Evolutionary conservation across 2,888 invertebrate species (phyloP), one percentile per base, ranked within the genome.

Genomic region (Pachycephus smyrnensis): DNA sequence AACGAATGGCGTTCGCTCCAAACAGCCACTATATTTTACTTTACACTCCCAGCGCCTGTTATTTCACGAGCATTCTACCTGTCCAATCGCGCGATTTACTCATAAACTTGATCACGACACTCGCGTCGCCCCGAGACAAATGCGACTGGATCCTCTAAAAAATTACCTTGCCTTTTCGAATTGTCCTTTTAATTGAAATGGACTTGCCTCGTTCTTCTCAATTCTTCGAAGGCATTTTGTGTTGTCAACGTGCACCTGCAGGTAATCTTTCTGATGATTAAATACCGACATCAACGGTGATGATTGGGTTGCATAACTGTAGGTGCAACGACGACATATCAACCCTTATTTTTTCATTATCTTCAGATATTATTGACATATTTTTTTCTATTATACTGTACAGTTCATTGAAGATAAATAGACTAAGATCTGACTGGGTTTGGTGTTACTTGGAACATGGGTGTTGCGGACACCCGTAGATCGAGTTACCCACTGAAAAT

Each of bases 21-120:
- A 87, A 86, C 87, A 85, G 85, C 86, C 87, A 85, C 85, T 88
- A 88, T 87, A 88, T 88, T 88, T 88, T 88, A 88, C 87, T 88
- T 88, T 86, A 83, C 83, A 80, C 82, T 82, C 82, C 81, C 79
- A 82, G 77, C 86, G 87, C 86, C 87, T 85, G 86, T 87, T 88
- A 88, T 88, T 88, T 86, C 84, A 82, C 78, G 86, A 79, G 84
- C 83, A 83, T 85, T 85, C 84, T 84, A 82, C 82, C 84, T 85
- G 86, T 84, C 84, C 81, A 71, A 77, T 76, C 76, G 79, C 77
- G 84, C 85, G 85, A 86, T 86, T 87, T 86, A 86, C 87, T 86
- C 86, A 81, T 81, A 81, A 80, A 82, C 83, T 84, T 86, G 86
- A 85, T 86, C 85, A 82, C 30, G 75, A 75, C 75, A 75, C 69